phyloP scores from a whole-genome alignment of 2,797 vertebrate genomes.

The Arctocebus calabarensis region DNA sequence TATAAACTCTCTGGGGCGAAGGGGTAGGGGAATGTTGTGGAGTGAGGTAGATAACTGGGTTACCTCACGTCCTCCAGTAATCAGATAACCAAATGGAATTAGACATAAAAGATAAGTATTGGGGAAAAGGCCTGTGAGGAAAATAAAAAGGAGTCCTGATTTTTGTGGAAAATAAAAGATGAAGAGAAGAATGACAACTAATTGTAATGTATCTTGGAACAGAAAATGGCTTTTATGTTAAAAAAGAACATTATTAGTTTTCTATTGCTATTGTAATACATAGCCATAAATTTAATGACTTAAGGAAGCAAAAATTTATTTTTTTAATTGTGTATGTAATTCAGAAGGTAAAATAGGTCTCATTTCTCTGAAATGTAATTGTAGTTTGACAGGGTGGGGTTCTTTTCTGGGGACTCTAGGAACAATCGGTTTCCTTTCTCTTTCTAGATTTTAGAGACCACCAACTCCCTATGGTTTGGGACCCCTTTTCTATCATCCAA shows the following conservation, averaged over 20 bases:
- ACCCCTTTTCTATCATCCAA: background rate
- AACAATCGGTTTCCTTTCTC: background rate
- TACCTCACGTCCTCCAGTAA: background rate
- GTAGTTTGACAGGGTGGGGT: too few species aligned
- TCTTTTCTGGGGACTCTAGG: too few species aligned
- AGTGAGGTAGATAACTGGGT: background rate
- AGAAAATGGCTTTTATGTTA: background rate
- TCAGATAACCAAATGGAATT: background rate
- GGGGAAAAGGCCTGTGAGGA: background rate
- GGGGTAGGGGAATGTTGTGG: accelerated
- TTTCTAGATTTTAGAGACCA: background rate
- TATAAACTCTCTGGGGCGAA: too few species aligned
- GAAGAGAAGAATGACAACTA: background rate
- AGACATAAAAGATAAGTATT: background rate
- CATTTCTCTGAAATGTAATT: too few species aligned
- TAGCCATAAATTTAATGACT: too few species aligned
- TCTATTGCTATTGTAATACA: background rate
- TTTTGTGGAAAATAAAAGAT: background rate
- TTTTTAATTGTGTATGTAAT: too few species aligned
- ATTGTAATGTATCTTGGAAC: background rate
- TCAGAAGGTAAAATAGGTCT: too few species aligned
- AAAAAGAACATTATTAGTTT: background rate
- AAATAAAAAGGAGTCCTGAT: background rate
- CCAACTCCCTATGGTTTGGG: background rate
- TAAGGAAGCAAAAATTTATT: too few species aligned